A percentile compares a stretch with the other conserved stretches of the same genome.
phyloP scores from a whole-genome alignment of 1,140 invertebrate genomes.

The Penaeus indicus region DNA sequence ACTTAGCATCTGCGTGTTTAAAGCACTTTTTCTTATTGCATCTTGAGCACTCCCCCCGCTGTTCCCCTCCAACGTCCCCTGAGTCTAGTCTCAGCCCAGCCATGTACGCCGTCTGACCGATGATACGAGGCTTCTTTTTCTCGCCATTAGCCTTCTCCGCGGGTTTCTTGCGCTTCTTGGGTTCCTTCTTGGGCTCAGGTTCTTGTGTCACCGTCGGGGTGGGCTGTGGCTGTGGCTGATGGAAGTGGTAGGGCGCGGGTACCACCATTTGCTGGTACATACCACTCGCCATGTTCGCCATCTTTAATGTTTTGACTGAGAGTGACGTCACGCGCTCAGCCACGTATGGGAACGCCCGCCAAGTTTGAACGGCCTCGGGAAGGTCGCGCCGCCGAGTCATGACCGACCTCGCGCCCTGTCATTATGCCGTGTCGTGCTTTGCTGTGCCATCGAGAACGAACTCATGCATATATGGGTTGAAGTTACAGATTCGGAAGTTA shows the following conservation, averaged over 20 bases:
- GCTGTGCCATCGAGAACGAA: no score
- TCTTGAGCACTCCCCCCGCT: slow-evolving; percentile 44
- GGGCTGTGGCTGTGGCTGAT: slow-evolving; percentile 55
- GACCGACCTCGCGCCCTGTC: background rate
- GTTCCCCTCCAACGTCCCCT: background rate
- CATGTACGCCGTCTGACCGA: slow-evolving; percentile 52
- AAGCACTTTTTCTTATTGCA: slow-evolving; percentile 63
- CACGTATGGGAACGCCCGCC: slow-evolving; percentile 60
- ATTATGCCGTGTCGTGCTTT: background rate
- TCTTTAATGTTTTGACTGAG: slow-evolving; percentile 64
- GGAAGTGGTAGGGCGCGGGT: slow-evolving; percentile 59
- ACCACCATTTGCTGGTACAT: slow-evolving; percentile 65
- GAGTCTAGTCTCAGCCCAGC: slow-evolving; percentile 9
- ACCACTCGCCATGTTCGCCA: slow-evolving; percentile 58
- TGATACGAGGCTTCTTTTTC: slow-evolving; percentile 57
- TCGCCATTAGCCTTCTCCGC: slow-evolving; percentile 48
- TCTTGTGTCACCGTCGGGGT: slow-evolving; percentile 41
- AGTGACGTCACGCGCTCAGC: slow-evolving; percentile 48
- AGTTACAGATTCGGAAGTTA: no score
- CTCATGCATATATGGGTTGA: no score
- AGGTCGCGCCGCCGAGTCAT: background rate
- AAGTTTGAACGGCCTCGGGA: slow-evolving; percentile 37
- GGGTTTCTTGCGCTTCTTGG: slow-evolving; percentile 60
- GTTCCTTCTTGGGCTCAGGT: slow-evolving; percentile 59
- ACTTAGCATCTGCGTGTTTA: slow-evolving; percentile 60